phyloP scores from a whole-genome alignment of 2,113 vertebrate species.

The Etia nguti region DNA sequence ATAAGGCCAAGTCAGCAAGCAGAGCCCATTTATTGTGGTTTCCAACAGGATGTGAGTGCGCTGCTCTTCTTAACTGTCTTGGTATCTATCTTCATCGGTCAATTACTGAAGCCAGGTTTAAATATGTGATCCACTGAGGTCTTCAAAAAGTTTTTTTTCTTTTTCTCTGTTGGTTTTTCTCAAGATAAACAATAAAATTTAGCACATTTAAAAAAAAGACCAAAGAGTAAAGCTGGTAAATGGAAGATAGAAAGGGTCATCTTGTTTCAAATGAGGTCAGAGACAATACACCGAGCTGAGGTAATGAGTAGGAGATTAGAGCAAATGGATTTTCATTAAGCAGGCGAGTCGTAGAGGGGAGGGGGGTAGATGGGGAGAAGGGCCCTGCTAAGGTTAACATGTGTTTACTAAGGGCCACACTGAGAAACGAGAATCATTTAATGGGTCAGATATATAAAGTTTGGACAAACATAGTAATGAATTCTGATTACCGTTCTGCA shows the following conservation, averaged over 20 bases:
- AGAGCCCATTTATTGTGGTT: neutral
- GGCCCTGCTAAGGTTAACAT: neutral
- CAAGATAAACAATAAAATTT: neutral
- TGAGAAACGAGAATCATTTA: neutral
- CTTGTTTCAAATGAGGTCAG: neutral
- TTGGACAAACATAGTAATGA: neutral
- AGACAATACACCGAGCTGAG: neutral
- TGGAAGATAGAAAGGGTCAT: neutral
- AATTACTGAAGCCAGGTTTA: neutral
- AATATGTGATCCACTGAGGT: neutral
- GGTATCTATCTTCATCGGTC: neutral
- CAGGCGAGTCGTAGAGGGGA: neutral
- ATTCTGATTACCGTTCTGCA: rapidly evolving
- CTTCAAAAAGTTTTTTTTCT: rapidly evolving
- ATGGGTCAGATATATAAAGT: neutral
- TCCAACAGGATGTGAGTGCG: neutral
- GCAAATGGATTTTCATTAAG: conserved; percentile 26
- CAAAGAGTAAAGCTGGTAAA: neutral
- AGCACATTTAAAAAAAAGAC: neutral
- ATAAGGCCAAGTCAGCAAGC: neutral
- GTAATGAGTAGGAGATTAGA: conserved; percentile 20
- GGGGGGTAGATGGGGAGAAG: neutral
- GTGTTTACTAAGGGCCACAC: neutral
- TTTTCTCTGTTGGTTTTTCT: neutral
- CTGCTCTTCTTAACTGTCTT: neutral